Evolutionary conservation across 1,140 invertebrate species (phyloP).

Genomic region (Drosophila takahashii): DNA sequence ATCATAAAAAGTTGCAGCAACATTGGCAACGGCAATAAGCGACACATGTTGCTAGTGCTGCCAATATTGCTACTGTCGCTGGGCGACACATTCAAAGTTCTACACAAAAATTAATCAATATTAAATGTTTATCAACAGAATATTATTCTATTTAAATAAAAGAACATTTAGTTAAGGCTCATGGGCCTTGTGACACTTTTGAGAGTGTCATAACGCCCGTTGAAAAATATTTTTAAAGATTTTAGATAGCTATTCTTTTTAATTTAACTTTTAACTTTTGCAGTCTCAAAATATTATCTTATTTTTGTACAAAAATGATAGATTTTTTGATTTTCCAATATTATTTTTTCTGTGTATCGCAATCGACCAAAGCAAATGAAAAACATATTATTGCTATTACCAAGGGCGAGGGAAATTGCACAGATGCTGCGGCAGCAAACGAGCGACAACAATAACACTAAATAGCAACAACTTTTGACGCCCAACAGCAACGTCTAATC

Average conservation of each 20-base stretch:
- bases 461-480: conserved; percentile 9
- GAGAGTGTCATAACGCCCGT: too few relatives aligned
- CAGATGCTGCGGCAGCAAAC: not conserved
- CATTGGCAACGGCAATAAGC: conserved; percentile 62
- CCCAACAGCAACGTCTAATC: conserved; percentile 15
- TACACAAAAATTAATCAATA: conserved; percentile 4
- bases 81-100: not conserved
- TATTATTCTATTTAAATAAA: not conserved
- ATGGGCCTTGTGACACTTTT: too few relatives aligned
- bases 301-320: too few relatives aligned
- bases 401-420: not conserved
- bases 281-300: too few relatives aligned
- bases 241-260: too few relatives aligned
- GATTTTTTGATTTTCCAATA: too few relatives aligned
- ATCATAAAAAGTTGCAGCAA: conserved; percentile 58
- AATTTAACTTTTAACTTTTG: too few relatives aligned
- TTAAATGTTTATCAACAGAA: not conserved
- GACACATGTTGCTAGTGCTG: conserved; percentile 68
- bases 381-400: not conserved
- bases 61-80: conserved; percentile 33
- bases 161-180: too few relatives aligned
- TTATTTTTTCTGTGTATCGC: not conserved
- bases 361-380: not conserved
- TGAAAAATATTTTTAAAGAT: too few relatives aligned
- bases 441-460: conserved; percentile 5